Evolutionary conservation across 2,888 invertebrate species (phyloP).

Genomic region (Sialis lutaria): DNA sequence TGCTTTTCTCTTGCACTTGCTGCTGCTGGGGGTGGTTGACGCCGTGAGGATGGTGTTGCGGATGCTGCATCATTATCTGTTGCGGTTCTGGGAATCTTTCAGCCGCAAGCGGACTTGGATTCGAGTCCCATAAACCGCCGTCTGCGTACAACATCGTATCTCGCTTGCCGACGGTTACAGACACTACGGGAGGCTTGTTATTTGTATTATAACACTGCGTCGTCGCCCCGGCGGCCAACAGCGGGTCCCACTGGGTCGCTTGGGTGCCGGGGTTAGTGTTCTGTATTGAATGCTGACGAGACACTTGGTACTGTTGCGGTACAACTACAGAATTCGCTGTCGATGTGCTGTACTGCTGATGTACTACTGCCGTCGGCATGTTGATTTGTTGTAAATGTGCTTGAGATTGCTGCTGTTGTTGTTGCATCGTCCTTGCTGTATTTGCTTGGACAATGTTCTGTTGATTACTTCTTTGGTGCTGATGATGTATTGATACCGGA

Average conservation of each 20-base stretch:
- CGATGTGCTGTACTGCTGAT: not conserved
- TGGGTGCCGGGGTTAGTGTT: conserved; percentile 12
- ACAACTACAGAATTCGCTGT: not conserved
- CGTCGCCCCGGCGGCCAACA: conserved; percentile 13
- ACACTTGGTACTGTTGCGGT: conserved; percentile 16
- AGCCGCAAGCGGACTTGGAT: conserved; percentile 23
- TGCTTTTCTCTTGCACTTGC: conserved; percentile 9
- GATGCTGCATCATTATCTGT: conserved; percentile 3
- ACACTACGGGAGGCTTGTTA: conserved; percentile 16
- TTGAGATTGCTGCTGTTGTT: conserved; percentile 7
- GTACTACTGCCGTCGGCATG: not conserved
- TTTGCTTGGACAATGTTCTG: not conserved
- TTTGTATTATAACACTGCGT: not conserved
- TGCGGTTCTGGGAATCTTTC: conserved; percentile 5
- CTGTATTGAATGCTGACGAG: conserved; percentile 19
- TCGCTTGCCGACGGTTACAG: conserved; percentile 6
- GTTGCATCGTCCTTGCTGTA: not conserved
- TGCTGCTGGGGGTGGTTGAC: not conserved
- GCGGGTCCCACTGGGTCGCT: conserved; percentile 13
- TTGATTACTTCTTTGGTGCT: not conserved
- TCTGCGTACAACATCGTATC: conserved; percentile 13
- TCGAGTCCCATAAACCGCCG: conserved; percentile 23
- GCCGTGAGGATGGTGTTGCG: not conserved
- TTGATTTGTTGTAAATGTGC: conserved; percentile 5
- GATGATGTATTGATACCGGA: not conserved